Evolutionary conservation across 2,888 invertebrate genomes (phyloP).

Genomic region (Drosophila atripex): DNA sequence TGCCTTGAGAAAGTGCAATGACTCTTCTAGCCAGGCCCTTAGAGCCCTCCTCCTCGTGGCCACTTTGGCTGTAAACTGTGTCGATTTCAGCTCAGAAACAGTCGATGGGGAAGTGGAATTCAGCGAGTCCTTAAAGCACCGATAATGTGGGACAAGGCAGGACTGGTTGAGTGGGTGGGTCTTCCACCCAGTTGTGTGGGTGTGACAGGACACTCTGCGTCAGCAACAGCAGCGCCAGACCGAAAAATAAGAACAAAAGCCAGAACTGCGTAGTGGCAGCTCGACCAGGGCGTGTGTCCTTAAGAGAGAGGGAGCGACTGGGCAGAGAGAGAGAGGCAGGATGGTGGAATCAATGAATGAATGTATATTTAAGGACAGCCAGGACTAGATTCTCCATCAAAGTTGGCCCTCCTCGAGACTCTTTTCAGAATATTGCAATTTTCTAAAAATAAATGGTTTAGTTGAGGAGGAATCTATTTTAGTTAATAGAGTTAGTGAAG

Average conservation of each 20-base stretch:
- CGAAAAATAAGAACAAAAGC: conserved; percentile 41
- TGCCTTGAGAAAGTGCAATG: conserved; percentile 40
- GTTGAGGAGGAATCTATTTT: neutral
- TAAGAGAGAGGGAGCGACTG: neutral
- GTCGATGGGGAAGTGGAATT: conserved; percentile 52
- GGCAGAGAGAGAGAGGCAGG: conserved; percentile 20
- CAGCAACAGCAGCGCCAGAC: conserved; percentile 57
- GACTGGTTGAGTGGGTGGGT: conserved; percentile 26
- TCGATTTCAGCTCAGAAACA: conserved; percentile 43
- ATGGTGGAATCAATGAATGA: conserved; percentile 68
- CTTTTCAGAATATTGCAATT: neutral
- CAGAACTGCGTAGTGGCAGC: conserved; percentile 54
- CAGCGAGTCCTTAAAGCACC: conserved; percentile 68
- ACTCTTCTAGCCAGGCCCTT: conserved; percentile 32
- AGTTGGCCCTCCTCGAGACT: neutral
- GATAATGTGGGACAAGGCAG: conserved; percentile 65
- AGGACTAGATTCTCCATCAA: neutral
- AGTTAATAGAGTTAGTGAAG: neutral
- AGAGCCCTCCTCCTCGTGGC: neutral
- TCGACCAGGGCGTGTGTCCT: conserved; percentile 29
- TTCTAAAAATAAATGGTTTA: neutral
- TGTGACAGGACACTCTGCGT: conserved; percentile 72
- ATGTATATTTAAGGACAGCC: conserved; percentile 15
- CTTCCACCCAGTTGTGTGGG: conserved; percentile 16
- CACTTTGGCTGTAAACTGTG: conserved; percentile 38